These are phyloP conservation scores for Heliconius congener DNA, from an alignment of 1,140 invertebrate species.

Conservation along the genomic window DNA sequence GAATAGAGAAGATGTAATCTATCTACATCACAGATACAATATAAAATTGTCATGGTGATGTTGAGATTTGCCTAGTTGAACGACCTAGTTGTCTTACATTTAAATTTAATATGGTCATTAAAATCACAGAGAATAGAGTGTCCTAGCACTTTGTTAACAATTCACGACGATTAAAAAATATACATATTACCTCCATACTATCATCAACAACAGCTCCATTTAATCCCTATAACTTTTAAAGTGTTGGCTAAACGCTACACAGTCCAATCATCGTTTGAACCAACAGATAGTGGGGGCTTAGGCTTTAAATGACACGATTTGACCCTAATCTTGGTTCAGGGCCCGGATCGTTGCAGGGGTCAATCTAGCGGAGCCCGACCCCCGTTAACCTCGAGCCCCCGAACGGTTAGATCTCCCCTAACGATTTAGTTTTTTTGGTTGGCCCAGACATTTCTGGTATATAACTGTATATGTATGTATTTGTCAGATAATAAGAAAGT, in stretches of 20 bases:
- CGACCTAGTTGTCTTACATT: no score
- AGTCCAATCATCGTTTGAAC: constrained; percentile 24
- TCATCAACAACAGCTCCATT: not conserved
- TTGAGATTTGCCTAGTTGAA: no score
- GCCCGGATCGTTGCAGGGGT: constrained; percentile 35
- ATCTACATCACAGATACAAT: no score
- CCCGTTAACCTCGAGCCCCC: constrained; percentile 32
- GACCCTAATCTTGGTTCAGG: constrained; percentile 35
- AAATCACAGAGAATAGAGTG: no score
- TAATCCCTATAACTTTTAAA: not conserved
- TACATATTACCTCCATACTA: not conserved
- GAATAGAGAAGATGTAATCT: no score
- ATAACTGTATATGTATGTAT: not conserved
- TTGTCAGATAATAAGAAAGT: not conserved
- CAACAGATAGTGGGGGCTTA: constrained; percentile 24
- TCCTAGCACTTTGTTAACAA: no score
- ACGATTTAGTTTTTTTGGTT: constrained; percentile 8
- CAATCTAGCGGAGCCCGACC: constrained; percentile 31
- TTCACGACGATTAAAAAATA: no score
- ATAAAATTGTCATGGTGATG: no score
- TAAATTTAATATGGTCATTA: no score
- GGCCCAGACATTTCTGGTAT: not conserved
- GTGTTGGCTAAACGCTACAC: constrained; percentile 9
- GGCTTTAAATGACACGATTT: constrained; percentile 35
- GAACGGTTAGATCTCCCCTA: constrained; percentile 15